Evolutionary conservation across 2,888 invertebrate species (phyloP).

Genomic region (Eupeodes latifasciatus): DNA sequence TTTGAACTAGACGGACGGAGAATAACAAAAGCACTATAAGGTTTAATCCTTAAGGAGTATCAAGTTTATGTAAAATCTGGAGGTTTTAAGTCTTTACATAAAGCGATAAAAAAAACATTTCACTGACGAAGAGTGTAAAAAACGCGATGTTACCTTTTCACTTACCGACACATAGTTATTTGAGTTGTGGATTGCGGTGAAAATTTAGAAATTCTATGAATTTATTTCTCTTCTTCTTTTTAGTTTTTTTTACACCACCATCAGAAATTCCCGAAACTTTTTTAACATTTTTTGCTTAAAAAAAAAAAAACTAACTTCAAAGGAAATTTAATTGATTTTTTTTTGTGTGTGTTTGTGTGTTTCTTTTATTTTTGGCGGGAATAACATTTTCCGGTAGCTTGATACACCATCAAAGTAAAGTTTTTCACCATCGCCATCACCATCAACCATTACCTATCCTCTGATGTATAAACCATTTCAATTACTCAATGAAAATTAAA

Average conservation of each 20-base stretch:
- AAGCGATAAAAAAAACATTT: neutral
- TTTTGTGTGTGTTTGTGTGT: neutral
- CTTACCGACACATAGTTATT: neutral
- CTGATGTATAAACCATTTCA: slow-evolving; percentile 1
- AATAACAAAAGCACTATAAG: no score
- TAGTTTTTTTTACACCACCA: neutral
- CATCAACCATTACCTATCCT: neutral
- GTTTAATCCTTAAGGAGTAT: no score
- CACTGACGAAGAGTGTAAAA: neutral
- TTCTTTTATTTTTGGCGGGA: slow-evolving; percentile 2
- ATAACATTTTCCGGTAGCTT: slow-evolving; percentile 38
- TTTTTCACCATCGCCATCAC: neutral
- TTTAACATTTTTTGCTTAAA: neutral
- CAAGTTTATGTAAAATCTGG: no score
- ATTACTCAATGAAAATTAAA: slow-evolving; percentile 47
- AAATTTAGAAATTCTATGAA: slow-evolving; percentile 49
- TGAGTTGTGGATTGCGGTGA: slow-evolving; percentile 27
- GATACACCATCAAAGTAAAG: slow-evolving; percentile 49
- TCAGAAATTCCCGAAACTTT: neutral
- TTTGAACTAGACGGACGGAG: no score
- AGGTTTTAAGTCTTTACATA: no score
- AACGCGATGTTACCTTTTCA: neutral
- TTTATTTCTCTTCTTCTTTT: slow-evolving; percentile 12
- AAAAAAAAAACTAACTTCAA: slow-evolving; percentile 26
- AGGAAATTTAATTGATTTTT: slow-evolving; percentile 46